Percentiles rank a stretch among this genome's conserved stretches.
These are phyloP conservation scores for Triplophysa dalaica DNA, from an alignment of 2,113 vertebrate species.

Conservation along the genomic window DNA sequence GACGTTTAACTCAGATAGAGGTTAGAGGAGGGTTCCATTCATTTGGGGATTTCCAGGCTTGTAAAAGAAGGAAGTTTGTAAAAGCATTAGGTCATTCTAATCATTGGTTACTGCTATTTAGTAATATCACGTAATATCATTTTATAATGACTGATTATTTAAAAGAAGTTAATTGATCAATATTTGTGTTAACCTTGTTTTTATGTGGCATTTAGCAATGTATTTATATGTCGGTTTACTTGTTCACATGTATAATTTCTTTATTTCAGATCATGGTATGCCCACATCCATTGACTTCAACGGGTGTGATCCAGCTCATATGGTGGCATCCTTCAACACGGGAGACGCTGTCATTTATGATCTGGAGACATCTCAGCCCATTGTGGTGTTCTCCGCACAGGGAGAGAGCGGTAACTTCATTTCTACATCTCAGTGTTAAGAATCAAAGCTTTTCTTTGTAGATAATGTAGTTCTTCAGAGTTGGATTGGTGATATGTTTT, in stretches of 20 bases:
- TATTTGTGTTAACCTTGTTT: not conserved
- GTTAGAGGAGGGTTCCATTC: conserved; percentile 5
- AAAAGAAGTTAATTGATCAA: too few relatives aligned
- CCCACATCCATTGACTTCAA: conserved; percentile 95
- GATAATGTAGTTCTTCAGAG: not conserved
- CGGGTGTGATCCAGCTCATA: conserved; percentile 95
- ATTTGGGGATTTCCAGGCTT: too few relatives aligned
- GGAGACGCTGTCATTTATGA: conserved; percentile 91
- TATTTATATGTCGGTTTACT: not conserved
- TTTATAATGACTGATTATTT: too few relatives aligned
- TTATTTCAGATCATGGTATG: conserved; percentile 81
- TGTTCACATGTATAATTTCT: not conserved
- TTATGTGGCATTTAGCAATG: not conserved
- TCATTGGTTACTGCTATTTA: too few relatives aligned
- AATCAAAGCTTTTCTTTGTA: not conserved
- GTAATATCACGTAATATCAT: too few relatives aligned
- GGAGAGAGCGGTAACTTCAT: conserved; percentile 82
- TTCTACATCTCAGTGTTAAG: conserved; percentile 11
- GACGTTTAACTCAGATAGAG: conserved; percentile 72
- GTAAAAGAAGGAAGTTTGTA: too few relatives aligned
- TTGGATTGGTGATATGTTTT: not conserved
- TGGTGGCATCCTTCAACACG: conserved; percentile 89
- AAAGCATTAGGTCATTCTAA: too few relatives aligned
- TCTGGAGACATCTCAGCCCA: conserved; percentile 90
- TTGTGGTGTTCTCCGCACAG: conserved; percentile 87